These are phyloP conservation scores for Hyperoplus immaculatus DNA, from an alignment of 2,797 vertebrate species.

Conservation along the genomic window DNA sequence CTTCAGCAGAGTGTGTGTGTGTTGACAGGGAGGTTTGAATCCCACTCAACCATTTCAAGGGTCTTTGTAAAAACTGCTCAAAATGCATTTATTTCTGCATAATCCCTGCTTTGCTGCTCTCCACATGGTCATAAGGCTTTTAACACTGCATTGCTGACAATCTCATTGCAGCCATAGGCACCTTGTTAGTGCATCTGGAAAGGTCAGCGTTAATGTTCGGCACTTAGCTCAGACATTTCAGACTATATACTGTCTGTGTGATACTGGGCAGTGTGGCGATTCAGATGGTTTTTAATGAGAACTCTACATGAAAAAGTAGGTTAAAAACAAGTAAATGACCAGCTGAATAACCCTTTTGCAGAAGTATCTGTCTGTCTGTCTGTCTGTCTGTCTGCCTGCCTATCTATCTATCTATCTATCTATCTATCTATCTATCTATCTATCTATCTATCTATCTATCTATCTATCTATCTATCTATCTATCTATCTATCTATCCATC, in stretches of 20 bases:
- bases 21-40: constrained; percentile 51
- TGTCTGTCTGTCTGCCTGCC: too few species aligned
- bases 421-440: too few species aligned
- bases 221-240: constrained; percentile 36
- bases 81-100: constrained; percentile 46
- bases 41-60: constrained; percentile 48
- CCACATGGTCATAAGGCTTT: constrained; percentile 43
- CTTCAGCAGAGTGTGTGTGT: constrained; percentile 50
- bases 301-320: neutral
- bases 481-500: too few species aligned
- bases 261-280: constrained; percentile 1
- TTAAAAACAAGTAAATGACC: too few species aligned
- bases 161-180: constrained; percentile 35
- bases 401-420: too few species aligned
- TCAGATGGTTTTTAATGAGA: neutral
- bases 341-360: too few species aligned
- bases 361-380: too few species aligned
- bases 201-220: constrained; percentile 61
- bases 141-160: constrained; percentile 47
- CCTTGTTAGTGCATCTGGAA: constrained; percentile 62
- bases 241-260: neutral
- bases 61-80: constrained; percentile 33
- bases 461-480: too few species aligned
- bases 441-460: too few species aligned
- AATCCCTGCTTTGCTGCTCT: constrained; percentile 32